Conservation (phyloP, 2,797 vertebrate genomes). For the Rhincodon typus region DNA sequence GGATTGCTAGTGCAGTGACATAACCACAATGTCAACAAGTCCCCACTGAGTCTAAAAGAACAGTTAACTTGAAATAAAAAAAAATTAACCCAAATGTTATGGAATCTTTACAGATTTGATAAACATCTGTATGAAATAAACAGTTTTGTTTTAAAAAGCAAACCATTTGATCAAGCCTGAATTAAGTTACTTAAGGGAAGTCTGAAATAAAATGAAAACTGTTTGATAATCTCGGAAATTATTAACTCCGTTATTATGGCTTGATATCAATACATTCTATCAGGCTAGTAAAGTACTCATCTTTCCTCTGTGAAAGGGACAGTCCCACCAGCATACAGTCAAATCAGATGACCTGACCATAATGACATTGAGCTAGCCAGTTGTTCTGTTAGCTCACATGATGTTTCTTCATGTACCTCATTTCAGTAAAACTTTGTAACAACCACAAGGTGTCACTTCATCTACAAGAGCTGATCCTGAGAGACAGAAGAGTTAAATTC, state of each 20-base stretch:
- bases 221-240: background rate
- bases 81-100: too few relatives aligned
- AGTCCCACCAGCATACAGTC: background rate
- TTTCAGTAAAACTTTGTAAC: background rate
- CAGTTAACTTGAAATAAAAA: too few relatives aligned
- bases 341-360: background rate
- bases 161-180: too few relatives aligned
- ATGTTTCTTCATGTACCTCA: background rate
- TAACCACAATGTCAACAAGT: too few relatives aligned
- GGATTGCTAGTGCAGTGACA: too few relatives aligned
- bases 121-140: too few relatives aligned
- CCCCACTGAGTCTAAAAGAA: too few relatives aligned
- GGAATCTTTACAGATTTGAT: too few relatives aligned
- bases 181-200: too few relatives aligned
- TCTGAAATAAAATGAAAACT: too few relatives aligned
- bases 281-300: background rate
- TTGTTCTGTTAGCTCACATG: background rate
- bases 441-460: slow-evolving; percentile 27
- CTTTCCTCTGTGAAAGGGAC: background rate
- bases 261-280: background rate
- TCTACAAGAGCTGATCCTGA: background rate
- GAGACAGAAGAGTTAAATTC: background rate
- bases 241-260: background rate
- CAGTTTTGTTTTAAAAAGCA: too few relatives aligned
- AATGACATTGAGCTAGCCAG: background rate